Evolutionary conservation across 2,888 invertebrate species (phyloP), one percentile per base, ranked within the genome.

Genomic region (Stratiomys singularior): DNA sequence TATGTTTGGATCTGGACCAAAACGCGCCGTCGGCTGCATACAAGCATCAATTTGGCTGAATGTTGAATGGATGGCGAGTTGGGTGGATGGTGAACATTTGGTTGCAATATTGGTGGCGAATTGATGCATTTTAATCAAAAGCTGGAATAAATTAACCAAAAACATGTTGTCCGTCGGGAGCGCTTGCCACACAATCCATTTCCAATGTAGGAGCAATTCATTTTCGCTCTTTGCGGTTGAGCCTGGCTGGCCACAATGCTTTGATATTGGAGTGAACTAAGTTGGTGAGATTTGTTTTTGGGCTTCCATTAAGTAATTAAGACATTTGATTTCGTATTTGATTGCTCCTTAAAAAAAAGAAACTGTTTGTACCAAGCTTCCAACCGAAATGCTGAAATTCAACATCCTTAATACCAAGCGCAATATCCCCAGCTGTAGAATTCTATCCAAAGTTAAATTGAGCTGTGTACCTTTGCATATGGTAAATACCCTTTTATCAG

Each of bases 111-210:
- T 25, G 23, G 63, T 13, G 63, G 60, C 13, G 63, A 25, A 44
- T 67, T 18, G 67, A 46, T 46, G 69, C 46, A 15, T 69, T 69
- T 69, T 69, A 69, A 69, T 69, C 69, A 69, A 69, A 69, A 47
- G 69, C 37, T 47, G 18, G 69, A 25, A 69, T 69, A 47, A 69
- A 47, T 69, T 69, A 46, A 69, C 69, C 69, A 47, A 69, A 46
- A 46, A 47, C 69, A 69, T 69, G 69, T 69, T 69, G 37, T 47
- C 69, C 46, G 7, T 23, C 15, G 44, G 30, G 47, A 18, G 21
- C 18, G 18, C 11, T 30, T n/a, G n/a, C 46, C 25, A 25, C 13
- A 18, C 30, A n/a, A 69, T 30, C 37, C 47, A 28, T 30, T 69
- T 69, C 27, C 37, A 11, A 47, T 25, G 23, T 15, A 9, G 21